phyloP scores from a whole-genome alignment of 2,888 invertebrate species.

The Cordilura impudica region DNA sequence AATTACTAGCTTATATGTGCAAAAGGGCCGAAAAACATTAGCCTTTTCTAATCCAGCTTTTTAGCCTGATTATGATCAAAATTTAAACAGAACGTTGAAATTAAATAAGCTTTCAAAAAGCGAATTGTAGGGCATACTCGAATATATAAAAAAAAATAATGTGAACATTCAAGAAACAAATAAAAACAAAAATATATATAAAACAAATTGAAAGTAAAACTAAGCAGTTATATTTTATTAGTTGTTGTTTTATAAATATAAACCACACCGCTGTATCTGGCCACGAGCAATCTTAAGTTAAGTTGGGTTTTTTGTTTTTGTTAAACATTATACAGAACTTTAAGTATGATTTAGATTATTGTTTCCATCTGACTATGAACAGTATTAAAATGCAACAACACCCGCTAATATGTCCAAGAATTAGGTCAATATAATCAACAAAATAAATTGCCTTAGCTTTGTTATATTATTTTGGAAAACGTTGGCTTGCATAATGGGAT shows the following conservation, averaged over 20 bases:
- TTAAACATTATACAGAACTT: neutral
- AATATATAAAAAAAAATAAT: neutral
- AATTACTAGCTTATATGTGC: too few species aligned
- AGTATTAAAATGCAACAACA: constrained; percentile 61
- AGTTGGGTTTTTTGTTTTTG: constrained; percentile 1
- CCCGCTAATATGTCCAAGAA: constrained; percentile 68
- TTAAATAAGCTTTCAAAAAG: too few species aligned
- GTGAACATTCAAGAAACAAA: neutral
- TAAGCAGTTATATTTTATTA: constrained; percentile 23
- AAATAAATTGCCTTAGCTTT: constrained; percentile 52
- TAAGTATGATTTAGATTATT: constrained; percentile 1
- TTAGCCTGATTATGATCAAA: too few species aligned
- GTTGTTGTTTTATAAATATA: constrained; percentile 31
- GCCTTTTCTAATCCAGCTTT: too few species aligned
- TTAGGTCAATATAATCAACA: constrained; percentile 67
- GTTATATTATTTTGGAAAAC: too few species aligned
- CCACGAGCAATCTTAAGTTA: constrained; percentile 58
- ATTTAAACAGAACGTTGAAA: too few species aligned
- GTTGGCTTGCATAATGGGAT: too few species aligned
- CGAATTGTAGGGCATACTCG: neutral
- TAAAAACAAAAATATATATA: constrained; percentile 11
- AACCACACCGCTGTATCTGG: constrained; percentile 42
- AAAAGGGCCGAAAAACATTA: too few species aligned
- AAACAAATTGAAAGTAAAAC: constrained; percentile 55
- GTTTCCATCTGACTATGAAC: constrained; percentile 21